Base-by-base conservation (phyloP, 1,140 invertebrate species). In the Chrysopa pallens region DNA sequence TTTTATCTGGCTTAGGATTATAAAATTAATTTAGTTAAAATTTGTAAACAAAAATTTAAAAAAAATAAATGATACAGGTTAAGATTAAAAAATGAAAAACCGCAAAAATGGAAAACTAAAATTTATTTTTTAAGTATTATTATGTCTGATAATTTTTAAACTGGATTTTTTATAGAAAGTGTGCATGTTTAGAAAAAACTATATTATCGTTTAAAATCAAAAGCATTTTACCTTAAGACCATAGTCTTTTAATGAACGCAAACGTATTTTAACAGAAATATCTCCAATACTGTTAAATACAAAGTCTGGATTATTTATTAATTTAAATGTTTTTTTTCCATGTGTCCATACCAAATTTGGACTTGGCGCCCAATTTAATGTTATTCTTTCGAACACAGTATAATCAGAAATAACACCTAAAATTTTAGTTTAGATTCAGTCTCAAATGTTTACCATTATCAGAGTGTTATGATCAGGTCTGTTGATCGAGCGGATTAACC, bases 371-470 rank as follows among this genome's bases (percentile, higher is more conserved):
- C 80, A 85, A 59, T 81, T 78, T 43, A 88, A 57, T 28, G 84
- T 83, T 49, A 88, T 85, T 53, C 84, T 69, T 61, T 90, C 84
- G 56, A 74, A 77, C 36, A 89, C 77, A 9, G 69, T 74, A 51
- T 79, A 78, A 66, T 88, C 84, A 4, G 63, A 67, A 1, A 86
- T 57, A 1, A 55, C 45, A 42, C 70, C 74, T 73, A 48, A 50
- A 62, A 63, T 33, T 33, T 2, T 6, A 33, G 6, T 33, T 11
- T 33, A 2, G 31, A 12, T 11, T 11, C 6, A 33, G 6, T 33
- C n/a, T 12, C 8, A 33, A 33, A 33, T 11, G n/a, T 33, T 12
- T 33, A 11, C n/a, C n/a, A n/a, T n/a, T n/a, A 33, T 4, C 8
- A 33, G 38, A 8, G 11, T 39, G 14, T 14, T 33, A 44, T 42